Evolutionary conservation across 2,888 invertebrate species (phyloP), one percentile per base, ranked within the genome.

Genomic region (Pyralis farinalis): DNA sequence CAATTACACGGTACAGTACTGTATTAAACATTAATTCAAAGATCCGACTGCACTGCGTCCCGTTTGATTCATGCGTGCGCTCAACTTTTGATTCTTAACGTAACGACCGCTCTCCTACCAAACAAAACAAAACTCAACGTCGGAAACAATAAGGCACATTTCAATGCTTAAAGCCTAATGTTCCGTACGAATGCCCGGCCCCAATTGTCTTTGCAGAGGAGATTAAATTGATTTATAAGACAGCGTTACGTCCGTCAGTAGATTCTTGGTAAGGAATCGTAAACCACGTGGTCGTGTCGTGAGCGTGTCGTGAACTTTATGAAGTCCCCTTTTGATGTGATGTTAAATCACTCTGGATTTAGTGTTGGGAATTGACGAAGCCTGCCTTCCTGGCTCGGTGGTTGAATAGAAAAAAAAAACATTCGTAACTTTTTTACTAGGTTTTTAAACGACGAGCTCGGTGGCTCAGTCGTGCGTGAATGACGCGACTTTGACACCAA

Each of bases 141-240:
- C 9, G 0, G 7, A 4, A 4, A 11, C 3, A 16, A 34, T 50
- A 47, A 39, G 43, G 43, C 46, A 37, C 9, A 36, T 28, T 46
- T 35, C 57, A 16, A 31, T 30, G 3, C 8, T 11, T n/a, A 20
- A 1, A 4, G 20, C 25, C 41, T 12, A 38, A 46, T 45, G 49
- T 51, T 50, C 49, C 55, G 40, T 33, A 52, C 50, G 48, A 48
- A 48, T 59, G 54, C 51, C 53, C 52, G 51, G 53, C 62, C 58
- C 68, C 76, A 74, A 85, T 84, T 85, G 84, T 85, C 84, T 84
- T 77, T 67, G 67, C 61, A 49, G 67, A 52, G 60, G 58, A 72
- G 75, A 82, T 80, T 78, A 83, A 81, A 81, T 78, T 86, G 84
- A 86, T 86, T 86, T 86, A 87, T 75, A 68, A 47, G 75, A 65